Evolutionary conservation across 2,888 invertebrate genomes (phyloP).

Genomic region (Pantelozetes paolii): DNA sequence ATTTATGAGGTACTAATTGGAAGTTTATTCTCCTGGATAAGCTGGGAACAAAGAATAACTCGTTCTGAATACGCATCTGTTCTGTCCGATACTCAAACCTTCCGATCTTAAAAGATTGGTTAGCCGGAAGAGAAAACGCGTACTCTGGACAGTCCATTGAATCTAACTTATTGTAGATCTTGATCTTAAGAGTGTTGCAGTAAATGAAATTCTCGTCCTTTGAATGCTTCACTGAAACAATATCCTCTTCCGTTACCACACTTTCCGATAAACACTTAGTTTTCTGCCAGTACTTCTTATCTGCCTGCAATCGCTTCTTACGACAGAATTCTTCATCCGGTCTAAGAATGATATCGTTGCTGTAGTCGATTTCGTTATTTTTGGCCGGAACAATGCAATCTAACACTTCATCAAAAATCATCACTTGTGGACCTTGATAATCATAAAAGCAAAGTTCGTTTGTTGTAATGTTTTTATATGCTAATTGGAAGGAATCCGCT

Average conservation of each 20-base stretch:
- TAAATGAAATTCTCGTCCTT: background rate
- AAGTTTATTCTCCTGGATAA: background rate
- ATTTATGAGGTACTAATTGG: too few relatives aligned
- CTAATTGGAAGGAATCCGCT: constrained; percentile 15
- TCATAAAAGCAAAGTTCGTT: background rate
- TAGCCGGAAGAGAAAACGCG: constrained; percentile 7
- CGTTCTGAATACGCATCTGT: background rate
- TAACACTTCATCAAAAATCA: background rate
- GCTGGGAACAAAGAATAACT: background rate
- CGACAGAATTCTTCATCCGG: background rate
- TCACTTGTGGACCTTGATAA: constrained; percentile 6
- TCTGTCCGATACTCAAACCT: background rate
- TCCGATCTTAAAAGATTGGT: background rate
- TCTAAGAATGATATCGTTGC: background rate
- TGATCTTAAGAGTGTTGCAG: background rate
- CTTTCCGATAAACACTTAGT: background rate
- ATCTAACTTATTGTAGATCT: background rate
- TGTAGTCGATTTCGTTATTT: background rate
- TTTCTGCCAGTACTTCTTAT: background rate
- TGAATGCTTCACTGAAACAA: background rate
- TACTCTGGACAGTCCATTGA: background rate
- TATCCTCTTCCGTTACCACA: background rate
- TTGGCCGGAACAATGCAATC: background rate
- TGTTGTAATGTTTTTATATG: background rate
- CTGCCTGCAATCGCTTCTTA: background rate